phyloP scores from a whole-genome alignment of 2,113 vertebrate genomes.

The Pygoscelis adeliae region DNA sequence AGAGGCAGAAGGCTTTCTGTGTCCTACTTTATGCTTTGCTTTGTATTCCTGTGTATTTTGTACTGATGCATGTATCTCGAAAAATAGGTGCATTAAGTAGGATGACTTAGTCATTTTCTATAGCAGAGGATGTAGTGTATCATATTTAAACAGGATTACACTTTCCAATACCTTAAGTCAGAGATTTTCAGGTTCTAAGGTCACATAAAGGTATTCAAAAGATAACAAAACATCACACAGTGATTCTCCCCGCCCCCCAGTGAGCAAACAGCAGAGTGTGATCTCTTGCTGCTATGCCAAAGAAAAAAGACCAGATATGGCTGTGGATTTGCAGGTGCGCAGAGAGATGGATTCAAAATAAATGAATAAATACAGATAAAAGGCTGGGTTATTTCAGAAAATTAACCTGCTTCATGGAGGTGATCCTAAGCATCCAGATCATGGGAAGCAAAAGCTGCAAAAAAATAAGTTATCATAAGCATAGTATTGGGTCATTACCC shows the following conservation, averaged over 20 bases:
- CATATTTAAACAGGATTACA: background rate
- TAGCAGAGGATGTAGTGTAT: background rate
- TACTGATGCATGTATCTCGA: background rate
- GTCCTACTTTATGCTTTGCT: background rate
- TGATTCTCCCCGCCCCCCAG: background rate
- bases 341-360: background rate
- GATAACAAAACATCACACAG: background rate
- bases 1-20: background rate
- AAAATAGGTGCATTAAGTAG: background rate
- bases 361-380: background rate
- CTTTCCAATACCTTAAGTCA: background rate
- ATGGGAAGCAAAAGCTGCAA: background rate
- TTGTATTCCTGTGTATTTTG: background rate
- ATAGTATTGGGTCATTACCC: rapidly evolving
- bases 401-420: background rate
- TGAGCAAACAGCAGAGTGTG: background rate
- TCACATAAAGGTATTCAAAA: background rate
- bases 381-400: background rate
- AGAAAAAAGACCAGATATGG: no score
- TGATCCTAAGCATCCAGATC: background rate
- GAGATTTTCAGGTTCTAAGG: background rate
- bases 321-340: background rate
- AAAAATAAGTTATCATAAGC: background rate
- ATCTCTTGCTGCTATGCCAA: background rate
- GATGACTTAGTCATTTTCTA: background rate